Percentiles rank a stretch among this genome's conserved stretches.
phyloP scores from a whole-genome alignment of 1,140 invertebrate species.

The Bombus superbus region DNA sequence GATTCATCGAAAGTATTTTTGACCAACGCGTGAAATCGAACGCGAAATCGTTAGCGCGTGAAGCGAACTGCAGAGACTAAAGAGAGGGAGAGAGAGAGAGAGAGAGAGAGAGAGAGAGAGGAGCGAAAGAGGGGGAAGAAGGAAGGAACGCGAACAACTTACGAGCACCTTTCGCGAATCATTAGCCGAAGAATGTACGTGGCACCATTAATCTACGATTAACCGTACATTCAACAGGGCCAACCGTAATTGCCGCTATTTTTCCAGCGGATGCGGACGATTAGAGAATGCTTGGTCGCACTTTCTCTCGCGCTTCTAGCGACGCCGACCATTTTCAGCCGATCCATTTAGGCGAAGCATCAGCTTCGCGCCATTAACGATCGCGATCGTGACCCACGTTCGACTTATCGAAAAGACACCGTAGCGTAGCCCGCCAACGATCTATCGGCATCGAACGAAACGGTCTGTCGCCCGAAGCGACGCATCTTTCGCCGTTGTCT shows the following conservation, averaged over 20 bases:
- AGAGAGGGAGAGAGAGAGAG: not conserved
- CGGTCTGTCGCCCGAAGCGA: not conserved
- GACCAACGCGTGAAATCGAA: conserved; percentile 35
- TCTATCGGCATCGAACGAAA: conserved; percentile 2
- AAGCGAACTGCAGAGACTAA: not conserved
- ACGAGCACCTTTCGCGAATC: conserved; percentile 48
- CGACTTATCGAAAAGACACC: not conserved
- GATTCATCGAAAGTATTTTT: conserved; percentile 34
- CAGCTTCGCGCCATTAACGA: not conserved
- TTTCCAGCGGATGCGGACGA: conserved; percentile 76
- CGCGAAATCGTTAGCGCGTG: conserved; percentile 35
- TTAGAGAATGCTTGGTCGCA: conserved; percentile 75
- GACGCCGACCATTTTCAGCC: not conserved
- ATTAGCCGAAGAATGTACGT: conserved; percentile 42
- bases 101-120: not conserved
- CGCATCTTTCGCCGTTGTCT: conserved; percentile 1
- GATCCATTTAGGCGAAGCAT: conserved; percentile 3
- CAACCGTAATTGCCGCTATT: conserved; percentile 67
- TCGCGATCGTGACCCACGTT: conserved; percentile 26
- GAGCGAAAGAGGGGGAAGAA: not conserved
- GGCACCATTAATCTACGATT: conserved; percentile 29
- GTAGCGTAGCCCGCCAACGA: not conserved
- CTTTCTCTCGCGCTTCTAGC: conserved; percentile 68
- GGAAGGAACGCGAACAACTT: conserved; percentile 30
- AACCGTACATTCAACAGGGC: conserved; percentile 28